Percentiles rank a stretch among this genome's conserved stretches.
Evolutionary conservation across 2,113 vertebrate genomes (phyloP).

Genomic region (Ictalurus furcatus): DNA sequence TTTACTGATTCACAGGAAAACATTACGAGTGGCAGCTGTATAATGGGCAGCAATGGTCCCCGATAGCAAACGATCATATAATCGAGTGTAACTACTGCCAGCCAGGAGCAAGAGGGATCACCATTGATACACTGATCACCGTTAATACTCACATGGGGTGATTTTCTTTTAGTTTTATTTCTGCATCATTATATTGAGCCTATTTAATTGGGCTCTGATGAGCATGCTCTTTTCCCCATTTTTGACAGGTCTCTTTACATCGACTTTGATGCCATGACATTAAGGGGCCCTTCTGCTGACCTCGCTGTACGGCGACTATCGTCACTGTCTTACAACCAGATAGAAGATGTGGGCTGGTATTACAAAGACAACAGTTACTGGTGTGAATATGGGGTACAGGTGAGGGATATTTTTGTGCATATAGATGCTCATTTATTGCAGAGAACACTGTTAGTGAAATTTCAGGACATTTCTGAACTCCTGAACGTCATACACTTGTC

Average conservation of each 20-base stretch:
- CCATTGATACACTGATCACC: slow-evolving; percentile 64
- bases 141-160: slow-evolving; percentile 58
- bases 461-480: neutral
- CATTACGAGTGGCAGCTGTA: slow-evolving; percentile 62
- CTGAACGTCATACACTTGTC: neutral
- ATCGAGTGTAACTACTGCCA: slow-evolving; percentile 71
- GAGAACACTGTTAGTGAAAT: neutral
- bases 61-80: slow-evolving; percentile 59
- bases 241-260: slow-evolving; percentile 58
- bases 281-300: neutral
- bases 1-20: slow-evolving; percentile 49
- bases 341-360: slow-evolving; percentile 63
- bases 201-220: neutral
- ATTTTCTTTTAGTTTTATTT: slow-evolving; percentile 25
- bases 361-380: slow-evolving; percentile 63
- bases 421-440: neutral
- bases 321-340: slow-evolving; percentile 43
- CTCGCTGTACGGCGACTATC: slow-evolving; percentile 47
- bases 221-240: neutral
- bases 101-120: slow-evolving; percentile 65
- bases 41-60: slow-evolving; percentile 45
- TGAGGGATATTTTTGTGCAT: slow-evolving; percentile 19
- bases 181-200: neutral
- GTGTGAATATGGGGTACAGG: slow-evolving; percentile 66
- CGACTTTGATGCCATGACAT: slow-evolving; percentile 61